These are phyloP conservation scores for Parnassius smintheus DNA, from an alignment of 2,888 invertebrate species.

Conservation along the genomic window DNA sequence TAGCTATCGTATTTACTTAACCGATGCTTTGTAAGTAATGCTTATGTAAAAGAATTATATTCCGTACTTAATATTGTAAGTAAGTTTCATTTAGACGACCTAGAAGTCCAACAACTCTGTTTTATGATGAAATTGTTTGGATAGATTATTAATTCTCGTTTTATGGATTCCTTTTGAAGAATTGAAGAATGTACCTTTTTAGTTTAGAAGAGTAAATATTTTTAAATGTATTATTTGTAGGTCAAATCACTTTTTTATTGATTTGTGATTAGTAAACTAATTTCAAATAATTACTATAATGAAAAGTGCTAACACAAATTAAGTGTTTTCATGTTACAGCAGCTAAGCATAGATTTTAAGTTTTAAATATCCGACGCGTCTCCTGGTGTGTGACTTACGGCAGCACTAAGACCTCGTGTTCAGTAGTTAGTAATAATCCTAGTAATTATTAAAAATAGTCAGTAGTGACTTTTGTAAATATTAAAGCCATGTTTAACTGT, in stretches of 20 bases:
- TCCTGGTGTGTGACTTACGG: not conserved
- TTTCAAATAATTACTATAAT: not conserved
- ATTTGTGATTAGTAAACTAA: not conserved
- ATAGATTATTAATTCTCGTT: too few relatives aligned
- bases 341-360: too few relatives aligned
- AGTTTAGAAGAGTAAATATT: too few relatives aligned
- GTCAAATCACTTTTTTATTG: not conserved
- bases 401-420: constrained; percentile 3
- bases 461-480: not conserved
- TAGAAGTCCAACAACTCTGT: not conserved
- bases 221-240: too few relatives aligned
- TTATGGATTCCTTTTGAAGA: too few relatives aligned
- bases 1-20: not conserved
- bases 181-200: too few relatives aligned
- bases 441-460: constrained; percentile 1
- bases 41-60: not conserved
- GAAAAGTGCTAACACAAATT: not conserved
- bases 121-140: not conserved
- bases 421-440: not conserved
- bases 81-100: not conserved
- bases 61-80: not conserved
- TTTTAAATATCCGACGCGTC: not conserved
- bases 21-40: constrained; percentile 11
- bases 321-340: not conserved
- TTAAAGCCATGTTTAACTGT: constrained; percentile 1